Evolutionary conservation across 2,888 invertebrate species (phyloP).

Genomic region (Drosophila monieri): DNA sequence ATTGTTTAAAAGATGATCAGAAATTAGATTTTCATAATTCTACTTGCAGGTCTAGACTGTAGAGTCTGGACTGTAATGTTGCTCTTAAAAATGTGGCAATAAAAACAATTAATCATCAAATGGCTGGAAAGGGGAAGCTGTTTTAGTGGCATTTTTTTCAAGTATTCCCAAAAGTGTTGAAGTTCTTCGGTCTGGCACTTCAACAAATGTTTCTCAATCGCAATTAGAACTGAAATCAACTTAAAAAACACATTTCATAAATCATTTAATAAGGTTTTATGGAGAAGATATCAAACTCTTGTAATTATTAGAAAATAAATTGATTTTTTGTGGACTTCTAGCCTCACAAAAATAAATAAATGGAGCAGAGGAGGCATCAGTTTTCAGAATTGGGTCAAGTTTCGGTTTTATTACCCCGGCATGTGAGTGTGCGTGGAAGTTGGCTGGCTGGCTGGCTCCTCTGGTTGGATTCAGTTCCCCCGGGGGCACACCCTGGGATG

Average conservation of each 20-base stretch:
- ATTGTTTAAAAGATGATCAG: neutral
- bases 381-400: conserved; percentile 75
- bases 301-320: neutral
- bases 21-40: neutral
- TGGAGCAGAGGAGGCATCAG: conserved; percentile 39
- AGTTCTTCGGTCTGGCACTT: neutral
- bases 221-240: neutral
- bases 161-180: neutral
- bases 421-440: conserved; percentile 18
- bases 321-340: conserved; percentile 19
- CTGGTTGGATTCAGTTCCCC: conserved; percentile 27
- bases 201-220: conserved; percentile 6
- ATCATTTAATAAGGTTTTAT: no score
- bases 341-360: conserved; percentile 18
- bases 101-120: neutral
- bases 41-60: no score
- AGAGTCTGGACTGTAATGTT: neutral
- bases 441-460: no score
- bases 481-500: conserved; percentile 57
- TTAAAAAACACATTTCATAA: neutral
- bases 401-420: conserved; percentile 70
- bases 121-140: neutral
- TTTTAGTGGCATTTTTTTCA: neutral
- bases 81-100: conserved; percentile 2
- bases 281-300: no score